Evolutionary conservation across 2,113 vertebrate genomes (phyloP).

Genomic region (Empidonax traillii): DNA sequence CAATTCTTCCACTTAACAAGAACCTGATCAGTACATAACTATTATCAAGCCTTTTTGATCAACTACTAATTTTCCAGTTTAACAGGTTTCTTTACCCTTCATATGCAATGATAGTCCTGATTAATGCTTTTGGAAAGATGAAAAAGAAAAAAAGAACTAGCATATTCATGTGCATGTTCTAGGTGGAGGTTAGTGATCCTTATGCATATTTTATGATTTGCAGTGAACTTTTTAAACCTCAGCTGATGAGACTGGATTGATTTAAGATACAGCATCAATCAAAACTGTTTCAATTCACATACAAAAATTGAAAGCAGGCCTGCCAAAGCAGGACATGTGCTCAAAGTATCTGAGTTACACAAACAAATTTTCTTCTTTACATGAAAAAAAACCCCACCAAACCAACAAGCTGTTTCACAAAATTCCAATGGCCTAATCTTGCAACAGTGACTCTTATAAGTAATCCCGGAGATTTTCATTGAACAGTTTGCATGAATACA

Average conservation of each 20-base stretch:
- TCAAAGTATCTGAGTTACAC: neutral
- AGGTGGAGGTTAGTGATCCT: neutral
- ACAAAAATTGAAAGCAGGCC: neutral
- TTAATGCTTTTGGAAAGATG: neutral
- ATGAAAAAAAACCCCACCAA: neutral
- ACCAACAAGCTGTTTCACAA: neutral
- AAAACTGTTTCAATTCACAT: neutral
- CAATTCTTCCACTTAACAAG: neutral
- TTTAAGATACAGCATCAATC: neutral
- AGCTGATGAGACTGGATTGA: neutral
- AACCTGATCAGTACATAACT: conserved; percentile 27
- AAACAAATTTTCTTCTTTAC: neutral
- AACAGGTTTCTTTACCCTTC: conserved; percentile 43
- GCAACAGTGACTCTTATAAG: neutral
- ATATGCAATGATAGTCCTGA: neutral
- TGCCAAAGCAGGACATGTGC: neutral
- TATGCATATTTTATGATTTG: neutral
- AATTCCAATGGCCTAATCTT: conserved; percentile 20
- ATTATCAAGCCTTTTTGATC: conserved; percentile 21
- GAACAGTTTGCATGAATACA: neutral
- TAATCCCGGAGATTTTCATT: neutral
- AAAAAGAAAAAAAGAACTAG: neutral
- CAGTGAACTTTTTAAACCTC: neutral
- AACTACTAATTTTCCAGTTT: conserved; percentile 53
- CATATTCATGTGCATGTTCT: neutral